Evolutionary conservation across 2,888 invertebrate genomes (phyloP).

Genomic region (Drosophila melanocephala): DNA sequence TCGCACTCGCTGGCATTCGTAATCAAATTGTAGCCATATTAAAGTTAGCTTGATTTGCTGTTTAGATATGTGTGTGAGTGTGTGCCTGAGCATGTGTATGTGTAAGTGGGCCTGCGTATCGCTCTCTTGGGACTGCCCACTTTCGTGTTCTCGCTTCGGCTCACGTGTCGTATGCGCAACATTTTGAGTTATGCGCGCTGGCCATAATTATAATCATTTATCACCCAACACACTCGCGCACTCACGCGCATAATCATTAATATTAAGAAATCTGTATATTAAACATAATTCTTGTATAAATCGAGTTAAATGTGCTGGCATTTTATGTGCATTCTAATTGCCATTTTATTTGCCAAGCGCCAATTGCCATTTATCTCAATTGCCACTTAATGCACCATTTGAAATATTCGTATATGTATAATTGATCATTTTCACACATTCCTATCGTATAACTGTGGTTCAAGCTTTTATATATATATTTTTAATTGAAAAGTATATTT

Average conservation of each 20-base stretch:
- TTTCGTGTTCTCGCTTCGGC: slow-evolving; percentile 56
- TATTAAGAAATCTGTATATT: slow-evolving; percentile 54
- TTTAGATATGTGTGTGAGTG: slow-evolving; percentile 65
- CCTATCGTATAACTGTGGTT: slow-evolving; percentile 7
- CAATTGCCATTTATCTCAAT: slow-evolving; percentile 41
- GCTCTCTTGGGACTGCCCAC: slow-evolving; percentile 81
- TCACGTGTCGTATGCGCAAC: slow-evolving; percentile 71
- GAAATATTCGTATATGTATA: slow-evolving; percentile 18
- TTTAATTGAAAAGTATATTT: slow-evolving; percentile 4
- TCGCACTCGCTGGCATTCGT: slow-evolving; percentile 35
- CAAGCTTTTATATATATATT: background rate
- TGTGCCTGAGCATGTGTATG: slow-evolving; percentile 25
- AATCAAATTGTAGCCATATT: slow-evolving; percentile 79
- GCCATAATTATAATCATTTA: slow-evolving; percentile 62
- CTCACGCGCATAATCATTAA: slow-evolving; percentile 35
- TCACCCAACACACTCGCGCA: slow-evolving; percentile 25
- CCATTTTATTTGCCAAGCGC: slow-evolving; percentile 38
- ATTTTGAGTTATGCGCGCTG: slow-evolving; percentile 42
- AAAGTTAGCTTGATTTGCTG: slow-evolving; percentile 79
- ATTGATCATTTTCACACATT: slow-evolving; percentile 43
- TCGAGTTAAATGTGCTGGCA: slow-evolving; percentile 31
- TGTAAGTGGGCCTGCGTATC: slow-evolving; percentile 16
- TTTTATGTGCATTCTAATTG: slow-evolving; percentile 67
- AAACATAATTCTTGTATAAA: slow-evolving; percentile 30
- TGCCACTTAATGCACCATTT: slow-evolving; percentile 18